Percentiles rank a stretch among this genome's conserved stretches.
phyloP scores from a whole-genome alignment of 2,113 vertebrate genomes.

The Sander lucioperca region DNA sequence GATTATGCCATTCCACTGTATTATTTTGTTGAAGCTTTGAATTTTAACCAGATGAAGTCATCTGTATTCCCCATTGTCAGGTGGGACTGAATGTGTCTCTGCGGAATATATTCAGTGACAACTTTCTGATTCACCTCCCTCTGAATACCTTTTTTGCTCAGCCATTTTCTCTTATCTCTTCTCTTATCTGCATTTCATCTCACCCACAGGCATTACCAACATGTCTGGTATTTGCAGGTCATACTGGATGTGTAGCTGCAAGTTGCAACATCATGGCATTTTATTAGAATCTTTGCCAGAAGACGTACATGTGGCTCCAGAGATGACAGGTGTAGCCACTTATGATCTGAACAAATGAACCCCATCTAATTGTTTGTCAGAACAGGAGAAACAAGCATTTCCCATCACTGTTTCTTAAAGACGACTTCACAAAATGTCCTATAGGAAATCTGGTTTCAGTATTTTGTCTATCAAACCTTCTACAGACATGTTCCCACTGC shows the following conservation, averaged over 20 bases:
- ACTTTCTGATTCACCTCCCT: background rate
- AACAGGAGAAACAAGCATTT: slow-evolving; percentile 31
- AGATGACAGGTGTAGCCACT: slow-evolving; percentile 17
- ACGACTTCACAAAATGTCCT: background rate
- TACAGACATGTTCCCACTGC: background rate
- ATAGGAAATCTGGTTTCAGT: background rate
- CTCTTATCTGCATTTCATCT: slow-evolving; percentile 17
- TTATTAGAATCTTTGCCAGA: background rate
- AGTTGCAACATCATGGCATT: slow-evolving; percentile 34
- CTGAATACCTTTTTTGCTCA: slow-evolving; percentile 19
- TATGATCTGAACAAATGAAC: slow-evolving; percentile 10
- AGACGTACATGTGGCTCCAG: slow-evolving; percentile 3
- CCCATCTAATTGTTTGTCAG: slow-evolving; percentile 25
- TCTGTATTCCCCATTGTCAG: slow-evolving; percentile 5
- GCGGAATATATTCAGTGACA: slow-evolving; percentile 21
- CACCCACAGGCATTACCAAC: slow-evolving; percentile 28
- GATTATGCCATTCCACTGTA: slow-evolving; percentile 3
- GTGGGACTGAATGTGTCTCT: background rate
- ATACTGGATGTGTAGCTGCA: slow-evolving; percentile 9
- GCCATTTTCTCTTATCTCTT: background rate
- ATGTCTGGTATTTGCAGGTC: slow-evolving; percentile 28
- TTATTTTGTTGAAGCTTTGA: slow-evolving; percentile 18
- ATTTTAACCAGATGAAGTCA: slow-evolving; percentile 18
- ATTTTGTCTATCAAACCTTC: slow-evolving; percentile 7
- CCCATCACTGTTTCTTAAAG: background rate